Conservation (phyloP, 1,140 invertebrate species). For the Lineus longissimus region DNA sequence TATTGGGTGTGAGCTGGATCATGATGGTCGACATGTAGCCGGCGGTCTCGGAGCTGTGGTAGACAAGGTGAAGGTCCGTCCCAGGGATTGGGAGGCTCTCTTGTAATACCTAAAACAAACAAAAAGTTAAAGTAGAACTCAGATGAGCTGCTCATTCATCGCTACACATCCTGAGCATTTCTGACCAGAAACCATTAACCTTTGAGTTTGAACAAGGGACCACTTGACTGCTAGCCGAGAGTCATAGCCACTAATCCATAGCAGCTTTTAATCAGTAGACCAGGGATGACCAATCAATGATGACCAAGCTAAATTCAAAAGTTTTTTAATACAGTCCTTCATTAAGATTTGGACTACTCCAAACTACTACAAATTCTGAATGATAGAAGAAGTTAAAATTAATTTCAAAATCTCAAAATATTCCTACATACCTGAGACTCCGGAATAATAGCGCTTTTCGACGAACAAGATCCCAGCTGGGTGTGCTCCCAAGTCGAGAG, state of each 20-base stretch:
- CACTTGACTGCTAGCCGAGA: too few relatives aligned
- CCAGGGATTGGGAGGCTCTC: constrained; percentile 90
- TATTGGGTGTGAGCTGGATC: constrained; percentile 79
- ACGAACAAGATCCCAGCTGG: constrained; percentile 90
- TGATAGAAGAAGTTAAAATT: too few relatives aligned
- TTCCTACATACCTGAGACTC: constrained; percentile 79
- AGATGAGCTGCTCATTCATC: not conserved
- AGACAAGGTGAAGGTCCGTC: constrained; percentile 85
- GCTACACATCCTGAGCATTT: too few relatives aligned
- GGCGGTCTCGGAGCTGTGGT: constrained; percentile 85
- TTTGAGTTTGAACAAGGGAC: too few relatives aligned
- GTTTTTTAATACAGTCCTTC: too few relatives aligned
- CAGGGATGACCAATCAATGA: too few relatives aligned
- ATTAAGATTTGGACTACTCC: too few relatives aligned
- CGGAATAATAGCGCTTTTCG: constrained; percentile 78
- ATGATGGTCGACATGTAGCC: constrained; percentile 89
- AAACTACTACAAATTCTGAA: too few relatives aligned
- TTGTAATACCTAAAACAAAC: constrained; percentile 77
- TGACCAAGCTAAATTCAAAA: too few relatives aligned
- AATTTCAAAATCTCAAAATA: too few relatives aligned
- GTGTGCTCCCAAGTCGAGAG: constrained; percentile 89
- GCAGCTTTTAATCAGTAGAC: too few relatives aligned
- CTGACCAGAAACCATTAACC: not conserved
- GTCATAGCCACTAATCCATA: too few relatives aligned
- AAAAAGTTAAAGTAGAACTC: not conserved